These are phyloP conservation scores for Diarsia rubi DNA, from an alignment of 2,888 invertebrate species.

Conservation along the genomic window DNA sequence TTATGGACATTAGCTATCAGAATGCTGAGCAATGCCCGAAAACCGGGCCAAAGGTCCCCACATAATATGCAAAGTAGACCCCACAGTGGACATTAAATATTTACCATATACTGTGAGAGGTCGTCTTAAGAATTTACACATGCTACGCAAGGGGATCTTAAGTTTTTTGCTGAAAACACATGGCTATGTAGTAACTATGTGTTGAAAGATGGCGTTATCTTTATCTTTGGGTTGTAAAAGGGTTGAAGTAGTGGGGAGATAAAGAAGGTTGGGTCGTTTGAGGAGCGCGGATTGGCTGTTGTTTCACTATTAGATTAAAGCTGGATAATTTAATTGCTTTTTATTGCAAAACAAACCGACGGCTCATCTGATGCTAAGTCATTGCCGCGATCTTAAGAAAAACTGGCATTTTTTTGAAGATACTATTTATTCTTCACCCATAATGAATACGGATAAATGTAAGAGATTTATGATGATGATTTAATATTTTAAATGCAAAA, in stretches of 20 bases:
- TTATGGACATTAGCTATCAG: conserved; percentile 67
- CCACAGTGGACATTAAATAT: conserved; percentile 72
- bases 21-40: conserved; percentile 64
- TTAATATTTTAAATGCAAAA: no score
- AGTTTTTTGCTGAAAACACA: conserved; percentile 45
- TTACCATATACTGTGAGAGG: conserved; percentile 65
- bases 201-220: conserved; percentile 25
- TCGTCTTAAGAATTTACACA: conserved; percentile 69
- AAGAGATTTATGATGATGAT: no score
- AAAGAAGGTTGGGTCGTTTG: conserved; percentile 1
- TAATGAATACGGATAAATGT: no score
- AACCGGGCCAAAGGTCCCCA: conserved; percentile 58
- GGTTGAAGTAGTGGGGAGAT: conserved; percentile 21
- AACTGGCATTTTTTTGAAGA: not conserved
- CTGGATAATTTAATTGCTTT: not conserved
- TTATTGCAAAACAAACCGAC: not conserved
- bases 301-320: not conserved
- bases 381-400: not conserved
- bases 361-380: not conserved
- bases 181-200: conserved; percentile 31
- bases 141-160: conserved; percentile 37
- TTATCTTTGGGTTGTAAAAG: conserved; percentile 30
- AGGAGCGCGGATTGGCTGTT: conserved; percentile 5
- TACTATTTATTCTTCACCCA: no score
- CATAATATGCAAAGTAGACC: conserved; percentile 73